These are phyloP conservation scores for Colletes latitarsis DNA, from an alignment of 1,140 invertebrate species.

Conservation along the genomic window DNA sequence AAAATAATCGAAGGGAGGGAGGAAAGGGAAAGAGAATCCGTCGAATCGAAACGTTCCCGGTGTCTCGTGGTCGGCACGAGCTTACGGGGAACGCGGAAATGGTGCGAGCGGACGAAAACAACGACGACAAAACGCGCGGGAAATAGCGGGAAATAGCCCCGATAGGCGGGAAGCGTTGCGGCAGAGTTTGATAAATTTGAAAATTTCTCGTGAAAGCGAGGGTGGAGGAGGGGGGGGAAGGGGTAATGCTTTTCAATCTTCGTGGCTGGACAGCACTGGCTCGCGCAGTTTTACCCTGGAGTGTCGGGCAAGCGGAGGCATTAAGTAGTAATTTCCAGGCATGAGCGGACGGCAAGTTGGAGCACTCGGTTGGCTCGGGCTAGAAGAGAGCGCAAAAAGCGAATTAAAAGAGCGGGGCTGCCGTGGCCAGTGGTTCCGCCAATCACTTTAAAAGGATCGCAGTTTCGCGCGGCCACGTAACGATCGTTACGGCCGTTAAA, in stretches of 20 bases:
- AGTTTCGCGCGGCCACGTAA: conserved; percentile 59
- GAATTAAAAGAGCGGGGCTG: conserved; percentile 60
- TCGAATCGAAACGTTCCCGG: not conserved
- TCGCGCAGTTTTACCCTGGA: conserved; percentile 41
- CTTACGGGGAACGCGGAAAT: not conserved
- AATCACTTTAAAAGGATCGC: conserved; percentile 68
- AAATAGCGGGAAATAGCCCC: not conserved
- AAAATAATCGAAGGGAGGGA: not conserved
- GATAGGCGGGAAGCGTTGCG: not conserved
- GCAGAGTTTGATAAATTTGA: conserved; percentile 16
- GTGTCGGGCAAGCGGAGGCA: conserved; percentile 52
- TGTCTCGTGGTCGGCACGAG: no score
- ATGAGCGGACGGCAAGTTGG: conserved; percentile 34
- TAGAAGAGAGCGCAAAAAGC: conserved; percentile 54
- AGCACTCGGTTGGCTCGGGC: not conserved
- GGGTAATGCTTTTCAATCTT: conserved; percentile 32
- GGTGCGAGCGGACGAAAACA: not conserved
- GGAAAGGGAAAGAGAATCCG: not conserved
- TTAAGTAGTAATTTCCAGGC: conserved; percentile 59
- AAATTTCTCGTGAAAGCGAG: not conserved
- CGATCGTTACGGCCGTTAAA: conserved; percentile 66
- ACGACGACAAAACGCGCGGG: not conserved
- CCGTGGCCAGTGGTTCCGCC: conserved; percentile 55
- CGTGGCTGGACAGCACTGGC: conserved; percentile 4
- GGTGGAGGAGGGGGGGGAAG: not conserved